Evolutionary conservation across 2,888 invertebrate species (phyloP), one percentile per base, ranked within the genome.

Genomic region (Physocephala rufipes): DNA sequence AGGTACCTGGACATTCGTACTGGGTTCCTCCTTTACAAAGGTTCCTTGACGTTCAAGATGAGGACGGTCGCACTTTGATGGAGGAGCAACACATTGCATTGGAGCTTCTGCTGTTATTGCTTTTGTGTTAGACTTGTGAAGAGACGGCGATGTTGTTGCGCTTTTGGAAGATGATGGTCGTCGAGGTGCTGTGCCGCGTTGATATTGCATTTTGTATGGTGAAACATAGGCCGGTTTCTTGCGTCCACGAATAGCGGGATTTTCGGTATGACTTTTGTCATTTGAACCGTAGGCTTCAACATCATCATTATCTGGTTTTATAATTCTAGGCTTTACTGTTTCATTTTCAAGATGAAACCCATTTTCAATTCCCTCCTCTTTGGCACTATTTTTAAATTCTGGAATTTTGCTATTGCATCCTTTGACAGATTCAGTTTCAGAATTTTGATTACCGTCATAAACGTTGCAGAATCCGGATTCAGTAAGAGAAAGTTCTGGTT

Each of bases 21-120:
- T 82, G 0, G 89, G 88, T 76, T 94, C 94, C 78, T 96, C 95
- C 86, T 96, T 96, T 0, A 95, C 94, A 82, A 97, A 97, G 0
- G 97, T 97, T 16, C 95, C 95, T 85, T 97, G 96, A 36, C 96
- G 89, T 76, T 93, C 93, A 47, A 93, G 83, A 0, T 89, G 89
- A 0, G 89, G 21, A 1, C 71, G 30, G 28, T 73, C 43, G 21
- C 36, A 62, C 5, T 16, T 58, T 47, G 75, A 19, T 19, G 68
- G 79, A n/a, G 67, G 79, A 36, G 51, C 51, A 49, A 28, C 51
- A 15, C 7, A 16, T 30, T 68, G 61, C 5, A n/a, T 16, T 36
- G 24, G 77, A 72, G 71, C 78, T 43, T 55, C n/a, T n/a, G 55
- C 45, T 49, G 70, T 67, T 28, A 30, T 80, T 72, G 21, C 79